Evolutionary conservation across 2,797 vertebrate species (phyloP).

Genomic region (Neostethus bicornis): DNA sequence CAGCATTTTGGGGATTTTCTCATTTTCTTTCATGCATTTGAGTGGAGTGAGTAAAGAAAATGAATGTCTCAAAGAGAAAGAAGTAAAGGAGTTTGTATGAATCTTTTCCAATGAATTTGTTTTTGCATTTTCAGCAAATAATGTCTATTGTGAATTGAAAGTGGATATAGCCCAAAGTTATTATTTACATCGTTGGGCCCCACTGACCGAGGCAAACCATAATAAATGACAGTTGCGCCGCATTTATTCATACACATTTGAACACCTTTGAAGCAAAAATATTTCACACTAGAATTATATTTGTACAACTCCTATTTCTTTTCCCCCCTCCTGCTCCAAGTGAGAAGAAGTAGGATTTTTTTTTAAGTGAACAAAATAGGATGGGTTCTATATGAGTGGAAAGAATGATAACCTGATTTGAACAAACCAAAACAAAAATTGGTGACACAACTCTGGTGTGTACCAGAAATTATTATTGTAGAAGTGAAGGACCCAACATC

Average conservation of each 20-base stretch:
- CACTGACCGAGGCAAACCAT: neutral
- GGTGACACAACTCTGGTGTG: neutral
- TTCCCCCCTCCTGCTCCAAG: neutral
- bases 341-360: neutral
- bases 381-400: neutral
- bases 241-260: neutral
- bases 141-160: neutral
- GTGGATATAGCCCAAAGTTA: neutral
- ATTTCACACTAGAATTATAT: neutral
- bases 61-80: neutral
- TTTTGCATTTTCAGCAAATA: neutral
- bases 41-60: neutral
- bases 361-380: neutral
- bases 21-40: neutral
- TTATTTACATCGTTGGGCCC: neutral
- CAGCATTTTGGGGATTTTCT: conserved; percentile 3
- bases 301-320: neutral
- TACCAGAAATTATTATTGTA: neutral
- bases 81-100: neutral
- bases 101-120: neutral
- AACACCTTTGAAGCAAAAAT: neutral
- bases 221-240: neutral
- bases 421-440: neutral
- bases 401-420: neutral
- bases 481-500: neutral